phyloP scores from a whole-genome alignment of 2,888 invertebrate species.

The Crocallis elinguaria region DNA sequence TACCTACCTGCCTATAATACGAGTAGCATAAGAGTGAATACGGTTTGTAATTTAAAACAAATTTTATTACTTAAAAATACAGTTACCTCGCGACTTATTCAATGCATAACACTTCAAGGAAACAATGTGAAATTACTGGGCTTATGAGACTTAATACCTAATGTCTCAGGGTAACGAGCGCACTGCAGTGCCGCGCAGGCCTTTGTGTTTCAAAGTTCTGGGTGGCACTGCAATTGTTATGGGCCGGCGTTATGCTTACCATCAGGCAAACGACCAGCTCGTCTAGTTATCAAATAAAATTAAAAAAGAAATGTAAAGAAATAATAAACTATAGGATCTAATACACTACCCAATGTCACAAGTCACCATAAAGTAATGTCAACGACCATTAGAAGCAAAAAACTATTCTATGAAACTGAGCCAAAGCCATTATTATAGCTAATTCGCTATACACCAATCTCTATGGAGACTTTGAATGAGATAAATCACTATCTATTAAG shows the following conservation, averaged over 20 bases:
- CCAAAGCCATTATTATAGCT: slow-evolving; percentile 44
- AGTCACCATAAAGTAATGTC: slow-evolving; percentile 42
- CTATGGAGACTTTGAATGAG: slow-evolving; percentile 23
- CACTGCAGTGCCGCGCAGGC: too few relatives aligned
- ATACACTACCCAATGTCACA: slow-evolving; percentile 34
- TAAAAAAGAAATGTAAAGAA: slow-evolving; percentile 7
- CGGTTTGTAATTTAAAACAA: not conserved
- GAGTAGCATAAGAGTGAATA: too few relatives aligned
- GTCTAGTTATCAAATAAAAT: too few relatives aligned
- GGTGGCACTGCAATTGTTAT: too few relatives aligned
- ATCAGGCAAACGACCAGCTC: too few relatives aligned
- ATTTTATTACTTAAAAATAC: not conserved
- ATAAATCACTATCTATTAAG: slow-evolving; percentile 22
- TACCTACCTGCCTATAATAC: too few relatives aligned
- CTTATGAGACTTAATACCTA: too few relatives aligned
- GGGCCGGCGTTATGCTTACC: too few relatives aligned
- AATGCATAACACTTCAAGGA: too few relatives aligned
- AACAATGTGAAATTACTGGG: too few relatives aligned
- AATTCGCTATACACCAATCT: slow-evolving; percentile 48
- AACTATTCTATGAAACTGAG: slow-evolving; percentile 45
- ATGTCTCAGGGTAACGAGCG: too few relatives aligned
- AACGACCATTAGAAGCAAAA: slow-evolving; percentile 57
- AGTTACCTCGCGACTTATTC: slow-evolving; percentile 7
- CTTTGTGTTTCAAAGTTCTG: too few relatives aligned
- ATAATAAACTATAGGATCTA: slow-evolving; percentile 30